A percentile compares a stretch with the other conserved stretches of the same genome.
phyloP scores from a whole-genome alignment of 1,140 invertebrate species.

The Drosophila insularis region DNA sequence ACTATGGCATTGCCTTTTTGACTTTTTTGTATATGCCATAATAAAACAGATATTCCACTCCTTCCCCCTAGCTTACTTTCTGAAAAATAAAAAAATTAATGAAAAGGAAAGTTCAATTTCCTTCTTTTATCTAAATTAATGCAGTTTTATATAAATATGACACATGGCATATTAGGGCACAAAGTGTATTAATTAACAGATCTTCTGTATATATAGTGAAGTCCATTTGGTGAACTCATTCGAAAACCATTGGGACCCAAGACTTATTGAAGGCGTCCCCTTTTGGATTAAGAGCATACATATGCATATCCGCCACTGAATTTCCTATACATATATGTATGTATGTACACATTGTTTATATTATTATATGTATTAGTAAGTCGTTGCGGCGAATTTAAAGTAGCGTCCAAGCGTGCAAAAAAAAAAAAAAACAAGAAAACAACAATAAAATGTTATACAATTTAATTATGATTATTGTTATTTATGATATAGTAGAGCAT shows the following conservation, averaged over 20 bases:
- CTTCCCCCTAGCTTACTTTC: no score
- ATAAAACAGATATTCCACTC: neutral
- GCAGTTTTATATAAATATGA: no score
- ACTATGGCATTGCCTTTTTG: constrained; percentile 1
- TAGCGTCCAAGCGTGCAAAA: constrained; percentile 51
- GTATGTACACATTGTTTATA: constrained; percentile 20
- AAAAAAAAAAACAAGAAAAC: constrained; percentile 12
- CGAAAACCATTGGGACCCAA: no score
- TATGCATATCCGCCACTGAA: no score
- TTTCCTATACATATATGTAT: neutral
- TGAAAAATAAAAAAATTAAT: no score
- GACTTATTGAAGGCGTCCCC: neutral
- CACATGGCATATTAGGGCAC: no score
- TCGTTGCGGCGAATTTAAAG: constrained; percentile 48
- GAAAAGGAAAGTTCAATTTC: no score
- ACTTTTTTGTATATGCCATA: no score
- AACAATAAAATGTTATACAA: constrained; percentile 17
- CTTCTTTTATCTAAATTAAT: no score
- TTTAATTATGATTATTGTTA: constrained; percentile 12
- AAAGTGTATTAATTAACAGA: no score
- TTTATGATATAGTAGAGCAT: constrained; percentile 10
- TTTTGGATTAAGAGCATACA: neutral
- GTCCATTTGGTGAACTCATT: no score
- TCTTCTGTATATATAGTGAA: no score
- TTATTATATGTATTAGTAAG: constrained; percentile 55